A percentile compares a stretch with the other conserved stretches of the same genome.
Evolutionary conservation across 2,113 vertebrate species (phyloP).

Genomic region (Colistium nudipinnis): DNA sequence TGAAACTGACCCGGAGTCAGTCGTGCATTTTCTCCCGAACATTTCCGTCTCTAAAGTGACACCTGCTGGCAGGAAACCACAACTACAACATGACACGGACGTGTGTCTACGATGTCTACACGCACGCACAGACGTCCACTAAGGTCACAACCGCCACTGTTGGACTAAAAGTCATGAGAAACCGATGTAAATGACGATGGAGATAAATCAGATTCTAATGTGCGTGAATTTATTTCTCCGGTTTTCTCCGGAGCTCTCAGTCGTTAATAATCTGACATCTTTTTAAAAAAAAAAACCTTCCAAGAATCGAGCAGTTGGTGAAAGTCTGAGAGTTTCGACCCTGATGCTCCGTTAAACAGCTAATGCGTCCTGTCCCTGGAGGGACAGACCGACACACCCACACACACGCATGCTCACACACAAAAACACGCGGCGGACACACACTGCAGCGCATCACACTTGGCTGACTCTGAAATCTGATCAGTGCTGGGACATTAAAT

Average conservation of each 20-base stretch:
- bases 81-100: background rate
- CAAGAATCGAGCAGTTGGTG: conserved; percentile 15
- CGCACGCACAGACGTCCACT: too few species aligned
- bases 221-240: too few species aligned
- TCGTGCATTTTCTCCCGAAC: too few species aligned
- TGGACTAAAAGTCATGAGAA: too few species aligned
- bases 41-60: conserved; percentile 24
- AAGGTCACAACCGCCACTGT: too few species aligned
- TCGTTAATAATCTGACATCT: background rate
- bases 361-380: conserved; percentile 20
- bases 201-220: too few species aligned
- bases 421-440: background rate
- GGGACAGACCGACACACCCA: background rate
- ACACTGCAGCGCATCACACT: conserved; percentile 41
- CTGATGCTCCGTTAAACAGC: conserved; percentile 42
- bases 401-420: background rate
- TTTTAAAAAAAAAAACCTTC: background rate
- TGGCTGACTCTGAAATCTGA: conserved; percentile 60
- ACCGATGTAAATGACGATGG: too few species aligned
- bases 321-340: conserved; percentile 38
- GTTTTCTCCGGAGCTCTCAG: too few species aligned
- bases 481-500: conserved; percentile 58
- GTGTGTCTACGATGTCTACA: too few species aligned
- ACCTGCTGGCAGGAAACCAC: conserved; percentile 21
- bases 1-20: too few species aligned